These are phyloP conservation scores for Ochotona curzoniae DNA, from an alignment of 2,113 vertebrate genomes.

Conservation along the genomic window DNA sequence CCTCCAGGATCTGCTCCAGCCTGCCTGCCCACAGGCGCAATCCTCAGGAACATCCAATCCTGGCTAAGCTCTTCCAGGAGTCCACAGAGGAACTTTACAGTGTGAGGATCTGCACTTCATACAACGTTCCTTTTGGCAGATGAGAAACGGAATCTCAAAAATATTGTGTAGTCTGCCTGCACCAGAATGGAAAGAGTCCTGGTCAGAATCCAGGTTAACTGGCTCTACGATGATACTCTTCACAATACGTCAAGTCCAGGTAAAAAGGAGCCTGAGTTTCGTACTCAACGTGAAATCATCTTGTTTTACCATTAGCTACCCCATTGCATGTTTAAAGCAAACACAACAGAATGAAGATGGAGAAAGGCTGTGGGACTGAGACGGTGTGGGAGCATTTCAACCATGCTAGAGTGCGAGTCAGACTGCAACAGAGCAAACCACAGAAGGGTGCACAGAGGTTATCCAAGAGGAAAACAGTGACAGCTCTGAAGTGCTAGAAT, in stretches of 20 bases:
- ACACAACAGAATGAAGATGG: background rate
- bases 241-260: background rate
- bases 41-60: background rate
- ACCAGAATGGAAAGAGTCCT: background rate
- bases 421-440: background rate
- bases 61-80: background rate
- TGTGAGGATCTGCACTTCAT: background rate
- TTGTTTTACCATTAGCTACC: background rate
- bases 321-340: background rate
- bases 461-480: conserved; percentile 9
- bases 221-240: background rate
- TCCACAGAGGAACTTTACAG: background rate
- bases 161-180: background rate
- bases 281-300: background rate
- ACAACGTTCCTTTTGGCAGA: background rate
- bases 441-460: background rate
- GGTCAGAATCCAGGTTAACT: background rate
- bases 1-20: background rate
- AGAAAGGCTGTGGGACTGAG: background rate
- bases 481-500: background rate
- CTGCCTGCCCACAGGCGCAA: background rate
- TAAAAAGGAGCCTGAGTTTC: background rate
- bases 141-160: conserved; percentile 44
- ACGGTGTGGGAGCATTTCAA: background rate
- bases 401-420: background rate